These are phyloP conservation scores for Dinothrombium tinctorium DNA, from an alignment of 1,140 invertebrate species.

Conservation along the genomic window DNA sequence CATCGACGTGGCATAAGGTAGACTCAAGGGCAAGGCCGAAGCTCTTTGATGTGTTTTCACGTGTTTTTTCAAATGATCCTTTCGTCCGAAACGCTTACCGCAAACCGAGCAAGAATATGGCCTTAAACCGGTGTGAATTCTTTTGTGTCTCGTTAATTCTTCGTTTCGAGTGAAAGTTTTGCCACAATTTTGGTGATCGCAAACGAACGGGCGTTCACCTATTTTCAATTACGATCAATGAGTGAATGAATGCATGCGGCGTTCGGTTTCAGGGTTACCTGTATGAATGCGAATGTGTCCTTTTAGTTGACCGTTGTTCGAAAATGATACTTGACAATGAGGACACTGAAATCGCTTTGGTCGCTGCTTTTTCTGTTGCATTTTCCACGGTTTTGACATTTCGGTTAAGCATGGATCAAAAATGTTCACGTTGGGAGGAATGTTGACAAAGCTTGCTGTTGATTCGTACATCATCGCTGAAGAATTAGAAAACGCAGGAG, in stretches of 20 bases:
- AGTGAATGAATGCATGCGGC: neutral
- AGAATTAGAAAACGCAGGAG: too few species aligned
- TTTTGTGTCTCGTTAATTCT: constrained; percentile 72
- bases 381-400: neutral
- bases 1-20: too few species aligned
- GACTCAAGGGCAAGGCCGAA: too few species aligned
- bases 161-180: constrained; percentile 75
- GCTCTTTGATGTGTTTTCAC: constrained; percentile 41
- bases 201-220: constrained; percentile 45
- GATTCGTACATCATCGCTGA: too few species aligned
- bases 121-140: constrained; percentile 78
- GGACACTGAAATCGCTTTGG: constrained; percentile 71
- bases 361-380: constrained; percentile 35
- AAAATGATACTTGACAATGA: constrained; percentile 65
- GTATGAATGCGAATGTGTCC: constrained; percentile 76
- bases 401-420: neutral
- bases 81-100: constrained; percentile 50
- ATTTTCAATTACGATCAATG: neutral
- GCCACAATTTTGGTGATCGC: constrained; percentile 40
- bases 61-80: constrained; percentile 81
- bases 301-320: constrained; percentile 73
- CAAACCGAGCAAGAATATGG: constrained; percentile 78
- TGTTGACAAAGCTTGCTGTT: too few species aligned
- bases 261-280: constrained; percentile 26
- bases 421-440: too few species aligned